Percentiles rank a stretch among this genome's conserved stretches.
These are phyloP conservation scores for Catharus minimus DNA, from an alignment of 2,113 vertebrate species.

Conservation along the genomic window DNA sequence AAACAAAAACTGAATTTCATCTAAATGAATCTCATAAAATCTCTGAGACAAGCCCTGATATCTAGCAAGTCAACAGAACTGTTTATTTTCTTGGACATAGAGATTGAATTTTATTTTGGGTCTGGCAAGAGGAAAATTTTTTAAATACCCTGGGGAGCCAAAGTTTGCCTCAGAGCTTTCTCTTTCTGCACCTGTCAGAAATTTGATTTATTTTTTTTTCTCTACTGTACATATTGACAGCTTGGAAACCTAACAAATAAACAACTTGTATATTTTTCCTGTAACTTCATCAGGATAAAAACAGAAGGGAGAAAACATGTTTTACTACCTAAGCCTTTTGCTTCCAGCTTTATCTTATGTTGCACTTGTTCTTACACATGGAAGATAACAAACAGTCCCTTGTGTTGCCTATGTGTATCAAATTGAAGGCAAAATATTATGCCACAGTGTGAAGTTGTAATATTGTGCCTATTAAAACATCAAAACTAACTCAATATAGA, in stretches of 20 bases:
- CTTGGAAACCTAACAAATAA: constrained; percentile 51
- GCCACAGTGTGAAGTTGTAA: constrained; percentile 33
- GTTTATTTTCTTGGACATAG: constrained; percentile 51
- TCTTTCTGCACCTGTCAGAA: constrained; percentile 61
- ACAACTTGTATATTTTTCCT: constrained; percentile 46
- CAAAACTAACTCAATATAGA: constrained; percentile 41
- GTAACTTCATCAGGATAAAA: constrained; percentile 30
- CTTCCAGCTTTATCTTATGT: constrained; percentile 6
- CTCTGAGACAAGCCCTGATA: background rate
- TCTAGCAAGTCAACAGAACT: constrained; percentile 26
- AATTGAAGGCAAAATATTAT: constrained; percentile 55
- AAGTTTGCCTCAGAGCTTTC: constrained; percentile 42
- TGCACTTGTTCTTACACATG: background rate
- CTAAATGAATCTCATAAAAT: background rate
- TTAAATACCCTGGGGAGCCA: background rate
- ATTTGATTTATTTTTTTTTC: constrained; percentile 19
- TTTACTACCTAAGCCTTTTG: constrained; percentile 29
- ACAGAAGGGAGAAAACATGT: constrained; percentile 9
- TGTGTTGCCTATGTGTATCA: background rate
- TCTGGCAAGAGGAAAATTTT: constrained; percentile 46
- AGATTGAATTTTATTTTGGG: constrained; percentile 47
- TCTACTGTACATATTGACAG: constrained; percentile 55
- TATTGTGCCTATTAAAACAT: constrained; percentile 35
- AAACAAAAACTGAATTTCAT: background rate
- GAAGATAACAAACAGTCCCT: constrained; percentile 38